A percentile compares a stretch with the other conserved stretches of the same genome.
phyloP scores from a whole-genome alignment of 2,113 vertebrate species.

The Rhinichthys klamathensis region DNA sequence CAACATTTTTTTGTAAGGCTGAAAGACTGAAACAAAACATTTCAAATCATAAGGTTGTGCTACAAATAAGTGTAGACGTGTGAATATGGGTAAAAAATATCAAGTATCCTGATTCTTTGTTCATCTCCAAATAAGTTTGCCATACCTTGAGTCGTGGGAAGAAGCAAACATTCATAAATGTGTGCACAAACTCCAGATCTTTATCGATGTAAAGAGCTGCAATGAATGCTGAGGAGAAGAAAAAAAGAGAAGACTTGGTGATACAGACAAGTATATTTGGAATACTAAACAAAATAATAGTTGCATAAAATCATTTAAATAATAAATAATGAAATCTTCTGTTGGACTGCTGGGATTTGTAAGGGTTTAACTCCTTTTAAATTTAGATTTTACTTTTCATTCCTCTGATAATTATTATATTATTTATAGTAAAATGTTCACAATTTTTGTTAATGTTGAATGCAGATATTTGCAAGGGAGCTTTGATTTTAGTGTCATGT shows the following conservation, averaged over 20 bases:
- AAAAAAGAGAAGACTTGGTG: neutral
- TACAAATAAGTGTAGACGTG: too few species aligned
- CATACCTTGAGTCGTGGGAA: constrained; percentile 92
- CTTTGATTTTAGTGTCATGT: neutral
- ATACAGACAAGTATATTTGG: neutral
- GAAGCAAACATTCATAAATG: constrained; percentile 99
- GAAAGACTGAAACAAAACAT: too few species aligned
- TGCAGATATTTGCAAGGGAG: too few species aligned
- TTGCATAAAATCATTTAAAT: neutral
- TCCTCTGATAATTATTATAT: too few species aligned
- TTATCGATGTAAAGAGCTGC: constrained; percentile 98
- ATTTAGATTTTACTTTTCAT: too few species aligned
- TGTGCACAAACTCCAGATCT: constrained; percentile 95
- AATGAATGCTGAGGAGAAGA: constrained; percentile 85
- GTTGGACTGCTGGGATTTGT: too few species aligned
- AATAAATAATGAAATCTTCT: constrained; percentile 6
- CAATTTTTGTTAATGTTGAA: neutral
- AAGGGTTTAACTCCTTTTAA: too few species aligned
- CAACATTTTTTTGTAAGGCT: too few species aligned
- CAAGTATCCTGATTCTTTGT: too few species aligned
- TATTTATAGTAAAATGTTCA: too few species aligned
- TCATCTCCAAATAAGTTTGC: neutral
- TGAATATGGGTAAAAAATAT: neutral
- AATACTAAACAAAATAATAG: neutral
- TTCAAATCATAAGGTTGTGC: too few species aligned